A percentile compares a stretch with the other conserved stretches of the same genome.
phyloP scores from a whole-genome alignment of 2,888 invertebrate species.

The Lottia gigantea region DNA sequence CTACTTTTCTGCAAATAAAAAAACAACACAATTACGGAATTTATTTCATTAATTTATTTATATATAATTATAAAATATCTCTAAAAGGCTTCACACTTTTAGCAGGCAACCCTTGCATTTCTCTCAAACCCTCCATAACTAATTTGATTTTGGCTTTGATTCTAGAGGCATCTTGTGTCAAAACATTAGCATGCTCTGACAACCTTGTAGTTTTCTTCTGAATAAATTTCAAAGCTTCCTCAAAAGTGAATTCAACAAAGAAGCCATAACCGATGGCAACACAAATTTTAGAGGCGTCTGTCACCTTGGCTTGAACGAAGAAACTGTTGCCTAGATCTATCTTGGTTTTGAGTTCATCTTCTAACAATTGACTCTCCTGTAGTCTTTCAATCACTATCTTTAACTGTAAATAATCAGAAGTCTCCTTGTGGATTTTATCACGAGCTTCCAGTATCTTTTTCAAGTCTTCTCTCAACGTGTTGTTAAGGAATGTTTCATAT shows the following conservation, averaged over 20 bases:
- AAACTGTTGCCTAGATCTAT: constrained; percentile 87
- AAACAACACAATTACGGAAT: too few species aligned
- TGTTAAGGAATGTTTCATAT: constrained; percentile 83
- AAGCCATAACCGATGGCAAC: constrained; percentile 82
- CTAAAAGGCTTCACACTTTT: background rate
- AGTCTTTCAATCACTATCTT: constrained; percentile 78
- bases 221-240: constrained; percentile 80
- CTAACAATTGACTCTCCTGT: constrained; percentile 68
- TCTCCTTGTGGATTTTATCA: constrained; percentile 75
- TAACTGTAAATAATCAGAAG: constrained; percentile 80
- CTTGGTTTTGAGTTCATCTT: constrained; percentile 76
- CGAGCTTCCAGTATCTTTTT: constrained; percentile 71
- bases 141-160: constrained; percentile 84
- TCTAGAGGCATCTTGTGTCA: constrained; percentile 77
- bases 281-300: constrained; percentile 76
- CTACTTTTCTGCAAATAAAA: too few species aligned
- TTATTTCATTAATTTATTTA: too few species aligned
- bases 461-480: constrained; percentile 80
- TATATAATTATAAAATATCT: background rate
- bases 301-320: constrained; percentile 81
- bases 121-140: constrained; percentile 72
- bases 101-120: constrained; percentile 36
- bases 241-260: constrained; percentile 78
- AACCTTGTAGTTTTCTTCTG: constrained; percentile 77
- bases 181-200: constrained; percentile 74